phyloP scores from a whole-genome alignment of 2,888 invertebrate species.

The Sinodicranocentrus sp. region DNA sequence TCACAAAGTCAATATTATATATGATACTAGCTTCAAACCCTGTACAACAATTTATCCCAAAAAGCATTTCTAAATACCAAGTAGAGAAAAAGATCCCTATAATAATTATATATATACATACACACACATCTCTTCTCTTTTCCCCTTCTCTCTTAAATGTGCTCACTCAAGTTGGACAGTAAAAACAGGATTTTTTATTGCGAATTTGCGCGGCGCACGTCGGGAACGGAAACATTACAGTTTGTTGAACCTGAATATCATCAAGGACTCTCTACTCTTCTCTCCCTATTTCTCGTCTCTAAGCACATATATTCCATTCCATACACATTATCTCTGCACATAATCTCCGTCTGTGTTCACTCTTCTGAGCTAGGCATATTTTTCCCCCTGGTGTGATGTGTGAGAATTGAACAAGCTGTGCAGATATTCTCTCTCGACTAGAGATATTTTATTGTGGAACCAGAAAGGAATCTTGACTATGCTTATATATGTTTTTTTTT shows the following conservation, averaged over 20 bases:
- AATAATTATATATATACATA: neutral
- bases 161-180: constrained; percentile 16
- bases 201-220: constrained; percentile 62
- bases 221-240: constrained; percentile 67
- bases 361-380: neutral
- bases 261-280: constrained; percentile 54
- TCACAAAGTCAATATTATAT: constrained; percentile 22
- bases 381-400: neutral
- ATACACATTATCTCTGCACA: constrained; percentile 30
- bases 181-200: constrained; percentile 62
- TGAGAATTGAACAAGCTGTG: constrained; percentile 30
- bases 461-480: too few relatives aligned
- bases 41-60: constrained; percentile 6
- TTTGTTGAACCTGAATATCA: constrained; percentile 66
- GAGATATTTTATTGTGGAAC: too few relatives aligned
- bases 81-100: too few relatives aligned
- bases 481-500: too few relatives aligned
- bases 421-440: neutral
- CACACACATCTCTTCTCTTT: too few relatives aligned
- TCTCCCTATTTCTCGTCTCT: constrained; percentile 28
- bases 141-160: too few relatives aligned
- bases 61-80: too few relatives aligned
- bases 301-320: neutral
- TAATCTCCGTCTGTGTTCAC: constrained; percentile 25
- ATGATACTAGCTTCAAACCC: neutral